These are phyloP conservation scores for Seladonia tumulorum DNA, from an alignment of 2,888 invertebrate genomes.

Conservation along the genomic window DNA sequence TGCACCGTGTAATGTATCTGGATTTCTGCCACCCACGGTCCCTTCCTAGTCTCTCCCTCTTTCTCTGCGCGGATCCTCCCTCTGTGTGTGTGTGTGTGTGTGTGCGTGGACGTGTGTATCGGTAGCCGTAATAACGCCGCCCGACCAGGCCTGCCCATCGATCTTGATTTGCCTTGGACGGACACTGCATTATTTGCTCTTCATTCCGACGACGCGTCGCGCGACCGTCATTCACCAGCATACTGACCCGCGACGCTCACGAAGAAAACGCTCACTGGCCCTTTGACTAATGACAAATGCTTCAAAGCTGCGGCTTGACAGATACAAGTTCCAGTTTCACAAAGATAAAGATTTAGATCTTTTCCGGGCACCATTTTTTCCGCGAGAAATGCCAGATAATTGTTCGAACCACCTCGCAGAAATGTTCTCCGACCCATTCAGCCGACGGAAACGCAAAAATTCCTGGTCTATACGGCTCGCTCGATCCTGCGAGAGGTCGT, in stretches of 20 bases:
- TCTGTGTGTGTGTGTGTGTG: background rate
- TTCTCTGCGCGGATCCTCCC: background rate
- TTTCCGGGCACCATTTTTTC: background rate
- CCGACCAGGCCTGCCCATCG: constrained; percentile 21
- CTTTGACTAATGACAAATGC: too few relatives aligned
- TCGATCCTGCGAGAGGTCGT: background rate
- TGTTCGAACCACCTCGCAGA: background rate
- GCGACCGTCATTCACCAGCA: background rate
- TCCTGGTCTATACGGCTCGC: too few relatives aligned
- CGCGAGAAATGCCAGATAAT: background rate
- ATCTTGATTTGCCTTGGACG: constrained; percentile 48
- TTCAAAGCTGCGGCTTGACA: too few relatives aligned
- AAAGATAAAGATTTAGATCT: too few relatives aligned
- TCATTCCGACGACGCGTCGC: constrained; percentile 25
- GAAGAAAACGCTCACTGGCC: too few relatives aligned
- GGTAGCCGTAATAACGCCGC: constrained; percentile 36
- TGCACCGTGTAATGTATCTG: constrained; percentile 69
- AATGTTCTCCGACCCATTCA: background rate
- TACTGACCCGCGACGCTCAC: background rate
- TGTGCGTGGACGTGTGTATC: constrained; percentile 11
- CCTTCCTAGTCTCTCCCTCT: background rate
- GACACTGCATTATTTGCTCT: constrained; percentile 35
- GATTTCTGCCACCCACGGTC: constrained; percentile 66
- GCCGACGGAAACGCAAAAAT: too few relatives aligned
- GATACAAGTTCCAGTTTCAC: too few relatives aligned